Evolutionary conservation across 2,888 invertebrate species (phyloP).

Genomic region (Phyllotreta cruciferae): DNA sequence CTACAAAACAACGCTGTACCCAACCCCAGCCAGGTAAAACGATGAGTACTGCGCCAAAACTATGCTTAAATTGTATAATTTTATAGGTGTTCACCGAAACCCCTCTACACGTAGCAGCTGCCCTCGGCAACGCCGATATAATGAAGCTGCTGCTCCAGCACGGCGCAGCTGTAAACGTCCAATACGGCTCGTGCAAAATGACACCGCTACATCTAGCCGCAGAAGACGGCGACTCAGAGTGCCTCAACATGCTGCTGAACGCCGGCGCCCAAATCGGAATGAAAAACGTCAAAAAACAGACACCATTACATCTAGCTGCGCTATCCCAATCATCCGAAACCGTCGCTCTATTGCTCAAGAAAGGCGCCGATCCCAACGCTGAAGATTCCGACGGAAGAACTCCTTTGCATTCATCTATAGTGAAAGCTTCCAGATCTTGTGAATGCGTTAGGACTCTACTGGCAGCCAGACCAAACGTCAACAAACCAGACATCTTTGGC

Average conservation of each 20-base stretch:
- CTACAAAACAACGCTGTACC: conserved; percentile 81
- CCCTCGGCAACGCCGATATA: conserved; percentile 73
- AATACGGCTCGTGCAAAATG: conserved; percentile 72
- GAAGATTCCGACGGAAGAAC: conserved; percentile 80
- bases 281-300: conserved; percentile 77
- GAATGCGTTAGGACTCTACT: conserved; percentile 74
- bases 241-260: conserved; percentile 74
- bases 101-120: conserved; percentile 82
- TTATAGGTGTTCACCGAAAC: conserved; percentile 87
- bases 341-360: conserved; percentile 72
- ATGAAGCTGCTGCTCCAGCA: conserved; percentile 76
- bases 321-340: conserved; percentile 81
- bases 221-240: conserved; percentile 84
- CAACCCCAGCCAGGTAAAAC: conserved; percentile 79
- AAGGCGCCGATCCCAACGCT: conserved; percentile 60
- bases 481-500: conserved; percentile 80
- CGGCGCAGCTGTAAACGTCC: conserved; percentile 80
- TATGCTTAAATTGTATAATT: too few relatives aligned
- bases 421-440: conserved; percentile 74
- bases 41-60: too few relatives aligned
- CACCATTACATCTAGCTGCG: conserved; percentile 84
- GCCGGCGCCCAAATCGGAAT: conserved; percentile 80
- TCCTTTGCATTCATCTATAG: conserved; percentile 81
- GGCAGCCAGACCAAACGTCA: conserved; percentile 74
- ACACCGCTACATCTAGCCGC: conserved; percentile 89